Base-by-base conservation (phyloP, 2,888 invertebrate genomes). In the Agriopis marginaria region DNA sequence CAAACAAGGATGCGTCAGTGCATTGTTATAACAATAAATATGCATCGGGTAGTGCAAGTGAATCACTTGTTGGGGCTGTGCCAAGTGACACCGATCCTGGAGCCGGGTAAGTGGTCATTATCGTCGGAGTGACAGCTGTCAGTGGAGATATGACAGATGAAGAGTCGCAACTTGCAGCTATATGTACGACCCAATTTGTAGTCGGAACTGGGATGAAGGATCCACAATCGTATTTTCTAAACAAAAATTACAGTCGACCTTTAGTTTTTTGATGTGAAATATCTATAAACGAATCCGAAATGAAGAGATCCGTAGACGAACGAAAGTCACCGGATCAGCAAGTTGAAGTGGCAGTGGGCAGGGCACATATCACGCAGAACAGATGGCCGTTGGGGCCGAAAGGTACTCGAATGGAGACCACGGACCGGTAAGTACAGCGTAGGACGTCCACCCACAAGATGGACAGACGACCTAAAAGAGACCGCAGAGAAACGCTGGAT, bases 1-100 rank as follows among this genome's bases (percentile, higher is more conserved):
- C 72, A 62, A 68, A 66, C 72, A 65, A 42, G 65, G 73, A 70
- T 73, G 75, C 73, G 75, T 75, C 75, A 75, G 67, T 12, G 66
- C 66, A 66, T 70, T 70, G 70, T 70, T 66, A 50, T 54, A 63
- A 66, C 63, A 59, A 66, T 66, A 63, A 70, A 70, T 66, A 63
- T 66, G 70, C 66, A 66, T 70, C 50, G 70, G 70, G 53, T 51
- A 68, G 65, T 66, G 68, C 68, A 58, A 68, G 65, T 66, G 68
- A 70, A 58, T 71, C 66, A 61, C 55, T 73, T 32, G 4, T 32
- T 74, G 74, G 75, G 51, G 58, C 23, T 32, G 60, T 60, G 74
- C 75, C 74, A 76, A 72, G 55, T 68, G 72, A 71, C 71, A 75
- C 66, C 66, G 63, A 58, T 72, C 59, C 56, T 60, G 63, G 17